Conservation (phyloP, 2,888 invertebrate species). For the Microctonus hyperodae region DNA sequence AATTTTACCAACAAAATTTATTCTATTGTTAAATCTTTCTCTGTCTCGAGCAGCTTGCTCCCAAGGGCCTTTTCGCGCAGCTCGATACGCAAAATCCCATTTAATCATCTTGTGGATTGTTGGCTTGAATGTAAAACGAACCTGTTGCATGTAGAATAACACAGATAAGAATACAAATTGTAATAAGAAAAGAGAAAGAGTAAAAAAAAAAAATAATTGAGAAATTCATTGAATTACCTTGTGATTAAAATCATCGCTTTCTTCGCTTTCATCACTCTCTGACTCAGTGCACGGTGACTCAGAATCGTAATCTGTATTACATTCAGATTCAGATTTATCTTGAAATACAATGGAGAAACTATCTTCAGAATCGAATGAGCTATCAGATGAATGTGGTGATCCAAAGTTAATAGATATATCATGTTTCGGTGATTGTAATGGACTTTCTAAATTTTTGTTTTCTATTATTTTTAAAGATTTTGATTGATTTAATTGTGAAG, state of each 20-base stretch:
- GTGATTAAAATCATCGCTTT: constrained; percentile 7
- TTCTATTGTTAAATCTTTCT: constrained; percentile 64
- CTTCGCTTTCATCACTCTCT: constrained; percentile 16
- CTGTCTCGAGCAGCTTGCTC: constrained; percentile 67
- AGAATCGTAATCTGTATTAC: not conserved
- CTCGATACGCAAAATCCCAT: constrained; percentile 67
- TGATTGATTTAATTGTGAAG: constrained; percentile 39
- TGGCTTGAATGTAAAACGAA: constrained; percentile 64
- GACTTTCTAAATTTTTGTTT: not conserved
- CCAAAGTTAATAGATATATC: constrained; percentile 32
- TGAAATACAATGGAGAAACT: constrained; percentile 54
- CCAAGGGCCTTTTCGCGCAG: constrained; percentile 68
- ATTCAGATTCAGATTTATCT: constrained; percentile 30
- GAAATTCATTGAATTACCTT: not conserved
- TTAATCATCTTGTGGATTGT: constrained; percentile 65
- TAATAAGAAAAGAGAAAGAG: not conserved
- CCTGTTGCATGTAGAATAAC: constrained; percentile 56
- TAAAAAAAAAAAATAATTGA: not conserved
- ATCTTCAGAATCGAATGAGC: constrained; percentile 56
- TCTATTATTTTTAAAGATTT: constrained; percentile 16
- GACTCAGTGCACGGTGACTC: constrained; percentile 13
- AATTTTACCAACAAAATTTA: constrained; percentile 55
- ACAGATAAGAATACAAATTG: not conserved
- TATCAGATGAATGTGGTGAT: constrained; percentile 47
- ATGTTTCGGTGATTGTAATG: constrained; percentile 4